Conservation (phyloP, 2,113 vertebrate species). For the Gymnogyps californianus region DNA sequence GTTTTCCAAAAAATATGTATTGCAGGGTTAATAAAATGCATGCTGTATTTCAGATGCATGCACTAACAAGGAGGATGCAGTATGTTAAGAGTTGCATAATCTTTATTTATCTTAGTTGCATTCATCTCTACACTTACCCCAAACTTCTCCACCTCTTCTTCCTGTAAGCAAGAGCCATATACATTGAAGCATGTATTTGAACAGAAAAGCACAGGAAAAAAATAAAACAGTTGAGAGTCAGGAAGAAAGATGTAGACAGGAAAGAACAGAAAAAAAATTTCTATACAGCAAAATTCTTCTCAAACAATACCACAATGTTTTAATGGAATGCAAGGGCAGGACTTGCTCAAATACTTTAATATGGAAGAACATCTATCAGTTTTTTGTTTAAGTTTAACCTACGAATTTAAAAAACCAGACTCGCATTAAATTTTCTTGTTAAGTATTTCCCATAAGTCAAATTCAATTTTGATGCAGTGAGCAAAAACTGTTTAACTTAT, state of each 20-base stretch:
- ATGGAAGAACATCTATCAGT: conserved; percentile 37
- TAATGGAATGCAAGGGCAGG: conserved; percentile 44
- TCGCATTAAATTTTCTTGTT: neutral
- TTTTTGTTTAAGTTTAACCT: neutral
- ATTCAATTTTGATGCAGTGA: neutral
- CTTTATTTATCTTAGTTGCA: conserved; percentile 71
- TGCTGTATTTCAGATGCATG: conserved; percentile 76
- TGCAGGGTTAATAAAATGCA: conserved; percentile 79
- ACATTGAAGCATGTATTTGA: conserved; percentile 94
- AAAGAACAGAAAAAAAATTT: conserved; percentile 73
- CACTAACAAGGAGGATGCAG: conserved; percentile 79
- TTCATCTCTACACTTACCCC: conserved; percentile 92
- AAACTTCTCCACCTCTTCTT: conserved; percentile 99
- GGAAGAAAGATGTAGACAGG: conserved; percentile 74
- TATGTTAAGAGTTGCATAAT: conserved; percentile 73
- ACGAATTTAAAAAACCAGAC: neutral
- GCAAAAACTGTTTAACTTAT: neutral
- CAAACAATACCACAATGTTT: conserved; percentile 65
- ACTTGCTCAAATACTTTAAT: neutral
- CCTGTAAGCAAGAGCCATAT: conserved; percentile 96
- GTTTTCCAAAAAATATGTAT: conserved; percentile 46
- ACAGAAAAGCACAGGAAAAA: conserved; percentile 84
- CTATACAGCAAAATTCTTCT: conserved; percentile 59
- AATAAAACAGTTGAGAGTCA: conserved; percentile 78
- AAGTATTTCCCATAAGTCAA: neutral